Conservation (phyloP, 2,888 invertebrate genomes). For the Lysandra coridon region DNA sequence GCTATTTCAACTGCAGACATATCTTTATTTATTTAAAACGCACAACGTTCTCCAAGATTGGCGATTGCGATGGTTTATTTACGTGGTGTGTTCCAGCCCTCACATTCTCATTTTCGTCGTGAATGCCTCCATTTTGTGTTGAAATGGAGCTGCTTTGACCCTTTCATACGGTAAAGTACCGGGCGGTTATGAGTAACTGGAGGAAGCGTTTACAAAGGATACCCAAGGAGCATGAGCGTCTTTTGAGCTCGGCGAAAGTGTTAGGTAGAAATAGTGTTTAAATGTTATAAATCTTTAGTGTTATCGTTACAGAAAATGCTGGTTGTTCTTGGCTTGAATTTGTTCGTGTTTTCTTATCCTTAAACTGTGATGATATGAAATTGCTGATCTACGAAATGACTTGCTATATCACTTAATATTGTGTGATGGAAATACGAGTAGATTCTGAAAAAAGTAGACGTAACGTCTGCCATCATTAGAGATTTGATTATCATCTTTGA, state of each 20-base stretch:
- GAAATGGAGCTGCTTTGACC: conserved; percentile 66
- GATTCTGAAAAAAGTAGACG: too few species aligned
- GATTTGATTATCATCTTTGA: too few species aligned
- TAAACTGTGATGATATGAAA: too few species aligned
- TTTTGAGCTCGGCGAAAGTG: neutral
- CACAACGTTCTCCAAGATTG: neutral
- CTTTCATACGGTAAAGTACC: conserved; percentile 56
- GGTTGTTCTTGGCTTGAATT: neutral
- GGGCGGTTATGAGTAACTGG: conserved; percentile 38
- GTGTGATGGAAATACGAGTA: too few species aligned
- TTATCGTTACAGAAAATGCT: neutral
- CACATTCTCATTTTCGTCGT: conserved; percentile 64
- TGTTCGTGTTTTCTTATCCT: too few species aligned
- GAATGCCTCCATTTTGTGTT: conserved; percentile 67
- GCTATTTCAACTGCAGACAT: too few species aligned
- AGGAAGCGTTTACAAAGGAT: conserved; percentile 28
- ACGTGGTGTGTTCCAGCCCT: conserved; percentile 20
- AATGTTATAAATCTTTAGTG: neutral
- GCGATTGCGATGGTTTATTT: conserved; percentile 18
- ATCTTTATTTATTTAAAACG: neutral
- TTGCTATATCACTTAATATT: too few species aligned
- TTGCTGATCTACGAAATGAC: too few species aligned
- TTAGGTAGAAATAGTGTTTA: neutral
- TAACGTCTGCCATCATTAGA: too few species aligned
- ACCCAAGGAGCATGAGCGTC: conserved; percentile 10